These are phyloP conservation scores for Danio kyathit DNA, from an alignment of 2,797 vertebrate genomes.

Conservation along the genomic window DNA sequence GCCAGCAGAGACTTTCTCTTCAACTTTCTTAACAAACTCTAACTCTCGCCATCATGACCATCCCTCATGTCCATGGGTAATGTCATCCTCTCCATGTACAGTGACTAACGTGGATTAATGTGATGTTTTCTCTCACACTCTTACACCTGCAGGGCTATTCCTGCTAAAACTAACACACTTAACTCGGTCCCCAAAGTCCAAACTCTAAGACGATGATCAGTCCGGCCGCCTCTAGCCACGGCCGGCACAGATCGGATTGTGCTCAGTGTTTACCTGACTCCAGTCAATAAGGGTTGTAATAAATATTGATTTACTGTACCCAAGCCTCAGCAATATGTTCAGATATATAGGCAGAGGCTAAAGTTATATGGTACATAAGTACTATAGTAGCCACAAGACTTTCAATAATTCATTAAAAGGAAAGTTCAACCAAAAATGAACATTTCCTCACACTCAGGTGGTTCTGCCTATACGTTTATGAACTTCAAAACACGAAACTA, in stretches of 20 bases:
- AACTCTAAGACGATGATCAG: slow-evolving; percentile 32
- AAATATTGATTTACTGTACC: slow-evolving; percentile 1
- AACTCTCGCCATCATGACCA: slow-evolving; percentile 77
- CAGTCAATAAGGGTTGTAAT: not conserved
- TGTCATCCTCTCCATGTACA: slow-evolving; percentile 53
- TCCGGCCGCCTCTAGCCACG: not conserved
- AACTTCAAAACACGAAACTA: too few species aligned
- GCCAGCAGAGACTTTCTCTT: slow-evolving; percentile 25
- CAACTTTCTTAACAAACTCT: slow-evolving; percentile 35
- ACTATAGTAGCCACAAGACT: too few species aligned
- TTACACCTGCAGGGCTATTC: slow-evolving; percentile 41
- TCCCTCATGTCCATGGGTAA: slow-evolving; percentile 83
- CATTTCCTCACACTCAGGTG: too few species aligned
- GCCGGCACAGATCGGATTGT: slow-evolving; percentile 21
- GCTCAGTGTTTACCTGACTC: slow-evolving; percentile 41
- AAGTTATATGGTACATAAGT: not conserved
- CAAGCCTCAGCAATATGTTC: not conserved
- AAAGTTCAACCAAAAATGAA: too few species aligned
- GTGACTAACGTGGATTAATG: slow-evolving; percentile 60
- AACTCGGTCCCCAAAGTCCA: slow-evolving; percentile 28
- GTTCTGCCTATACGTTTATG: too few species aligned
- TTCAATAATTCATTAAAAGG: too few species aligned
- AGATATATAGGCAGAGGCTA: not conserved
- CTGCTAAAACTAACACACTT: slow-evolving; percentile 30
- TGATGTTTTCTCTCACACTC: slow-evolving; percentile 32